Base-by-base conservation (phyloP, 1,140 invertebrate species). In the Aplysia californica region DNA sequence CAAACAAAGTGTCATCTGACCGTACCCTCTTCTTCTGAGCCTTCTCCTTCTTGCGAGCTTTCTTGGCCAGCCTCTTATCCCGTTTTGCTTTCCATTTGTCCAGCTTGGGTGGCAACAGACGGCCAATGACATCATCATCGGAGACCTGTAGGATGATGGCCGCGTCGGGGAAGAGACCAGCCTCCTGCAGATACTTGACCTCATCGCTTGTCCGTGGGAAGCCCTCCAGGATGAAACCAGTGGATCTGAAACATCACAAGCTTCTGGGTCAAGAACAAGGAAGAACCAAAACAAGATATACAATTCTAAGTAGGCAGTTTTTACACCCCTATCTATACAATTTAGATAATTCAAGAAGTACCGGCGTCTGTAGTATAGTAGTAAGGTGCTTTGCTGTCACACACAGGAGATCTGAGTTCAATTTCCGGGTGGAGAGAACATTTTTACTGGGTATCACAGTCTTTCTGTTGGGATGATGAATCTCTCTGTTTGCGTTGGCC, bases 181-280 rank as follows among this genome's bases (percentile, higher is more conserved):
- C 80, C n/a, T 90, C 89, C n/a, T 82, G 79, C 50, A 90, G 69
- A 77, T 83, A 88, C 21, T 78, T 77, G 35, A 82, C 85, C 64
- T 90, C 89, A n/a, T 89, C 89, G 56, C 80, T 73, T 33, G 84
- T 88, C 35, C 86, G 76, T 6, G 90, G 90, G 76, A 89, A 90
- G 41, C 88, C 90, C 75, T 90, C 90, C 71, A 90, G 72, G 20
- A 90, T 82, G 80, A 90, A 90, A 0, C 90, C 90, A 59, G 86
- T 87, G 0, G 85, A 87, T 67, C 88, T 88, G 78, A 23, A 77
- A 18, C 35, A 66, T 29, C 4, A 66, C 26, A 29, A 66, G 29
- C 21, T 15, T 67, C 18, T 67, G 21, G 23, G 31, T 18, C 21
- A 6, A 36, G 15, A 36, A 33, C 21, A 31, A 15, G 29, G 10